Evolutionary conservation across 2,888 invertebrate genomes (phyloP), one percentile per base, ranked within the genome.

Genomic region (Heliconius hortense): DNA sequence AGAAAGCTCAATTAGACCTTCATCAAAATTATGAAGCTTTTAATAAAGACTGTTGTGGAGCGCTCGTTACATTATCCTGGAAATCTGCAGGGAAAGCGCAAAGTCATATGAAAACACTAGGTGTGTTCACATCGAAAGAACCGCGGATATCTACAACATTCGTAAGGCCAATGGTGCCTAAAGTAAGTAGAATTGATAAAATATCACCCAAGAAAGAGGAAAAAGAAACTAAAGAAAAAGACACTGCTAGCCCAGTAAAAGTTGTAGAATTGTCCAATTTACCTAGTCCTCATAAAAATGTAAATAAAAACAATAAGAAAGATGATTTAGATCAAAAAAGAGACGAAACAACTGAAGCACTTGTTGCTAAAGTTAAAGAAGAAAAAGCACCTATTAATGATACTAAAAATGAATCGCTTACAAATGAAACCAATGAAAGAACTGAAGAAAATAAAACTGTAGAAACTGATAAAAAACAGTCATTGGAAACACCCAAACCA

Each of bases 211-310:
- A 87, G 81, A 92, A 92, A 84, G 91, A 90, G 31, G 68, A 76
- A 56, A 76, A 69, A 53, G 78, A 79, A 76, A 68, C 73, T 48
- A 74, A 39, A 64, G 75, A 73, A 87, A 88, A 75, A 66, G 87
- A 88, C 26, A 67, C 78, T 39, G 86, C 84, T 96, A 97, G 81
- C 97, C 97, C 90, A 97, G 97, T 90, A 96, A 98, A 77, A 98
- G 85, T 87, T 74, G 56, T 77, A 26, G 81, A 83, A 77, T 13
- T 39, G 59, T 53, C 74, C 8, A 79, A 80, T 56, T 69, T 72
- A 73, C 39, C 63, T 73, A 74, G 56, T 72, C 70, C 68, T 28
- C 56, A 53, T 69, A 72, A 75, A 74, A 71, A 60, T 71, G 66
- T 56, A 59, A 18, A 26, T 15, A 64, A n/a, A 64, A 59, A 13